Conservation (phyloP, 1,140 invertebrate species). For the Tetragonula clypearis region DNA sequence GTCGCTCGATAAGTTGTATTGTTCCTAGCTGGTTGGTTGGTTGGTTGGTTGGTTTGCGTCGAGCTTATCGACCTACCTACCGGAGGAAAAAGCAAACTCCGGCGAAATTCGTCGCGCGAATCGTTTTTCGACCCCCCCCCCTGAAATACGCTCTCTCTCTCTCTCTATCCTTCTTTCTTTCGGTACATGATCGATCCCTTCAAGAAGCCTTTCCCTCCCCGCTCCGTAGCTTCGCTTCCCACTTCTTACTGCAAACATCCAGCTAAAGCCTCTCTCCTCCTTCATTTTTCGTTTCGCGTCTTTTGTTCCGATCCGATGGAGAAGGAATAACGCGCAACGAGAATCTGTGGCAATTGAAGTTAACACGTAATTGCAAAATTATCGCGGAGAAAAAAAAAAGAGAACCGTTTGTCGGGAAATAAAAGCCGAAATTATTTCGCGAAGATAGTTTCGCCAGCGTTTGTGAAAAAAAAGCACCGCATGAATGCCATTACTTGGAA, state of each 20-base stretch:
- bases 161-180: too few relatives aligned
- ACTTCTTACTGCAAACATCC: neutral
- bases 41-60: conserved; percentile 13
- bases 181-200: neutral
- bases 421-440: neutral
- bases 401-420: too few relatives aligned
- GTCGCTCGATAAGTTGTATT: conserved; percentile 59
- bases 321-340: too few relatives aligned
- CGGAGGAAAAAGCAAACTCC: conserved; percentile 21
- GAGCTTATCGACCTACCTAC: conserved; percentile 24
- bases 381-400: too few relatives aligned
- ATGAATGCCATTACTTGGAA: neutral
- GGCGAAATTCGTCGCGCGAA: conserved; percentile 39
- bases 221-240: too few relatives aligned
- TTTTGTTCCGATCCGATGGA: too few relatives aligned
- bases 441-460: neutral
- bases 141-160: neutral
- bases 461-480: too few relatives aligned
- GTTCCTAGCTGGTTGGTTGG: conserved; percentile 32
- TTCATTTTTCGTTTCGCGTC: neutral
- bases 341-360: neutral
- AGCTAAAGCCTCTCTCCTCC: too few relatives aligned
- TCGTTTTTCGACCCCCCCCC: neutral
- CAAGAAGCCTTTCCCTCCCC: too few relatives aligned
- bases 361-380: neutral